Evolutionary conservation across 1,140 invertebrate species (phyloP), one percentile per base, ranked within the genome.

Genomic region (Drosophila trapezifrons): DNA sequence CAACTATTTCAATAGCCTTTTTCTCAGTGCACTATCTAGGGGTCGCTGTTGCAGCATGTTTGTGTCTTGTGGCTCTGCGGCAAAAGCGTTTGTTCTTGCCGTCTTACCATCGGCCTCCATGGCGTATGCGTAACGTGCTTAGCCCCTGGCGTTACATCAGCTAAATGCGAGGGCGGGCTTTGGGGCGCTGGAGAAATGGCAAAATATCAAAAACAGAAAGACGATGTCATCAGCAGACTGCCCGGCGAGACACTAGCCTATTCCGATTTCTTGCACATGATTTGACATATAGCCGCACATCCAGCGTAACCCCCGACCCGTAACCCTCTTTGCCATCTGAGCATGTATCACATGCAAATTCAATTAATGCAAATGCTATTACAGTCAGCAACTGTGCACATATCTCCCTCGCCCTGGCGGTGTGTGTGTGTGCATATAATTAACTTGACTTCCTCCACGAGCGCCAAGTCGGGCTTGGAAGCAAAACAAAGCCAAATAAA

Each of bases 71-170:
- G 17, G 15, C 15, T n/a, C 46, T 57, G 46, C 22, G 52, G 62
- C 56, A 64, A 69, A 75, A 63, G 43, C 58, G 59, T 59, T 77
- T 72, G 37, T 63, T 59, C 40, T 62, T n/a, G 42, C 51, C 70
- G 77, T 64, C 55, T 54, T 25, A 18, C 29, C 29, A 32, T 13
- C 32, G 45, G 54, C 63, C 56, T 27, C 52, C 76, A 47, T 13
- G 74, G 63, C 69, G 63, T 81, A 82, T 78, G 79, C 58, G 79
- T 78, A 78, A 81, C 78, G 43, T 54, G 42, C 12, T 74, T 32
- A 72, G 32, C 40, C 47, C 18, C 40, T n/a, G 27, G 46, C 40
- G 43, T 57, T 65, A 49, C 55, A 65, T 32, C 51, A 71, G 42
- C 52, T n/a, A 56, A 63, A 40, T 27, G 51, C 51, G 51, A 15